Evolutionary conservation across 2,113 vertebrate species (phyloP), one percentile per base, ranked within the genome.

Genomic region (Lophotis ruficrista): DNA sequence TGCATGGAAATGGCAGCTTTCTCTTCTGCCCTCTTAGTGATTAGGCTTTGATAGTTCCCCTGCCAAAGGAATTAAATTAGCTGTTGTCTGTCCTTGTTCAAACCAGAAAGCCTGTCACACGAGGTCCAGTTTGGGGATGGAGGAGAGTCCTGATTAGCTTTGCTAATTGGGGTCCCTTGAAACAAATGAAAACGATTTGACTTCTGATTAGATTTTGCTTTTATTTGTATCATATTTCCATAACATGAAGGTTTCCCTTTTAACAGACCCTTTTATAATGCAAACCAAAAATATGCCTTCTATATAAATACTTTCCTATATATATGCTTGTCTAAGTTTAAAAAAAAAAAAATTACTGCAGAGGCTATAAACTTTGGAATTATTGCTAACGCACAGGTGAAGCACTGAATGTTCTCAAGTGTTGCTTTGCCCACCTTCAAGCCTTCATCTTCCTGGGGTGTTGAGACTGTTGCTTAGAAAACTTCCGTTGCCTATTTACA

Each of bases 1-100:
- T 99, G 93, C 91, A 98, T 90, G 64, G 79, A 66, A 64, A 73
- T 73, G 71, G 31, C 84, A 89, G 87, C 64, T 91, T 88, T 66
- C 54, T 89, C 31, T 28, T 83, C 62, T 93, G 70, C 45, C 60
- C 58, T 89, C 58, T 38, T 78, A 33, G 61, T 58, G 70, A 94
- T 90, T 92, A 50, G 48, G 41, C 79, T 94, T 78, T 72, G 70
- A 51, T 91, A 50, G 23, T 25, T 94, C n/a, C 20, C 7, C 18
- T 87, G 65, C 70, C 24, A 25, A 31, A 93, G 65, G 86, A 92
- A 81, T 84, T 58, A 83, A 69, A 41, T 83, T 70, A 70, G 58
- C 65, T 71, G 60, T 51, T 91, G 48, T 87, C 48, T 80, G 0
- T 76, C 73, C 12, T 4, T 41, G 8, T 50, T 70, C 62, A 38